Evolutionary conservation across 2,797 vertebrate genomes (phyloP), one percentile per base, ranked within the genome.

Genomic region (Gymnocypris eckloni): DNA sequence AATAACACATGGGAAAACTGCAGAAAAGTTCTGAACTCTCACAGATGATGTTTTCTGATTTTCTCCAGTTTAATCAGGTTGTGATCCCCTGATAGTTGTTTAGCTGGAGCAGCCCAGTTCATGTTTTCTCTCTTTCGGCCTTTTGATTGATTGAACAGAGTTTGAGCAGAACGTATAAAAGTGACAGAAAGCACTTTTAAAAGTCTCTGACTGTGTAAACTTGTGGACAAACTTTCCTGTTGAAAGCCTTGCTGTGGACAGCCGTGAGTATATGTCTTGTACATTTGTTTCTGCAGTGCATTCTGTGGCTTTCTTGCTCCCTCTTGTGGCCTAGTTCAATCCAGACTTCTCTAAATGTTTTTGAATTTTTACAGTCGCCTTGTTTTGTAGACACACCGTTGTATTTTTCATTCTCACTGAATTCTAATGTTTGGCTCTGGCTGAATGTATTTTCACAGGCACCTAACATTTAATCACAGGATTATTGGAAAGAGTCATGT

Each of bases 221-320:
- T n/a, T 70, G 67, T 28, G 54, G 9, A 56, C 39, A 54, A 71
- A 79, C 75, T 85, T 85, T 79, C 25, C 37, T 4, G 8, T 33
- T 70, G 64, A 78, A 70, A 84, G 48, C 61, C 48, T 52, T 54
- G 10, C 73, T 9, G 37, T 70, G 39, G 22, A 78, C 75, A 78
- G 41, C 69, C 8, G 1, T 15, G 59, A 83, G 83, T 54, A 33
- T 20, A 70, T 84, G 33, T 59, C 12, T 70, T 78, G 70, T 20
- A 20, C 20, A 22, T 41, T 39, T 4, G 33, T 43, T 45, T 22
- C n/a, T 64, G 2, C 54, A 2, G 28, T 41, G 25, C 37, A 15
- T 81, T 84, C 39, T 18, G 52, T 79, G 83, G 85, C 76, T 88
- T 33, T 86, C 61, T 88, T 61, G 86, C 83, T 83, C 83, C 88